Evolutionary conservation across 2,888 invertebrate genomes (phyloP).

Genomic region (Drosophila lutescens): DNA sequence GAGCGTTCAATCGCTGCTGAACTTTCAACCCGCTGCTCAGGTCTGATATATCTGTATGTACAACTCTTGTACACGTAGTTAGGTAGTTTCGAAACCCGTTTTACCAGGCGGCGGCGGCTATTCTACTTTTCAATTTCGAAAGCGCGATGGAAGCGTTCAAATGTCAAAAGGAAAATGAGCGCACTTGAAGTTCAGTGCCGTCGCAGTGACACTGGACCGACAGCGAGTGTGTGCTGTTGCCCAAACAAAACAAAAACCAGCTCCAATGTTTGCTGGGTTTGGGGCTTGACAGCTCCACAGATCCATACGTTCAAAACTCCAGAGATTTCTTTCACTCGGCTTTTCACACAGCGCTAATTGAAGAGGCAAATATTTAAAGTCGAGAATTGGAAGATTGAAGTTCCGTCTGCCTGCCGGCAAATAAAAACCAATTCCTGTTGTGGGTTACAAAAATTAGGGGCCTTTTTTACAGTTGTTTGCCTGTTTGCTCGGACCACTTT

Average conservation of each 20-base stretch:
- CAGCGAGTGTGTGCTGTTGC: neutral
- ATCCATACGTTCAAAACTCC: neutral
- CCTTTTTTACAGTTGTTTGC: slow-evolving; percentile 47
- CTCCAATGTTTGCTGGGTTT: slow-evolving; percentile 15
- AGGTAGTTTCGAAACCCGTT: slow-evolving; percentile 39
- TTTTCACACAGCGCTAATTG: slow-evolving; percentile 76
- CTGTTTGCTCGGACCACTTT: slow-evolving; percentile 52
- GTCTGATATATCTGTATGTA: slow-evolving; percentile 10
- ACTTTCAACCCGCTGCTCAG: slow-evolving; percentile 65
- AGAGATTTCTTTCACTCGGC: slow-evolving; percentile 50
- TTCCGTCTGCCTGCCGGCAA: slow-evolving; percentile 53
- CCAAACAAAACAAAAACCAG: slow-evolving; percentile 1
- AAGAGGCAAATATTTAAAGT: slow-evolving; percentile 66
- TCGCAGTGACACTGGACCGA: slow-evolving; percentile 33
- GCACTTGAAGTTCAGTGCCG: slow-evolving; percentile 71
- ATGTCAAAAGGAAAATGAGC: slow-evolving; percentile 74
- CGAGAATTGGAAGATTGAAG: slow-evolving; percentile 48
- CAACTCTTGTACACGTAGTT: slow-evolving; percentile 14
- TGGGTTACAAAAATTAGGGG: slow-evolving; percentile 10
- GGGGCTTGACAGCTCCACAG: slow-evolving; percentile 15
- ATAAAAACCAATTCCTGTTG: slow-evolving; percentile 45
- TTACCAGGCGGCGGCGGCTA: slow-evolving; percentile 37
- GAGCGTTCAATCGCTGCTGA: slow-evolving; percentile 72
- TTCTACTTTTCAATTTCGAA: slow-evolving; percentile 75
- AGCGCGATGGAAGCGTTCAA: slow-evolving; percentile 66